phyloP scores from a whole-genome alignment of 1,140 invertebrate genomes.

The Tetramorium parvispinum region DNA sequence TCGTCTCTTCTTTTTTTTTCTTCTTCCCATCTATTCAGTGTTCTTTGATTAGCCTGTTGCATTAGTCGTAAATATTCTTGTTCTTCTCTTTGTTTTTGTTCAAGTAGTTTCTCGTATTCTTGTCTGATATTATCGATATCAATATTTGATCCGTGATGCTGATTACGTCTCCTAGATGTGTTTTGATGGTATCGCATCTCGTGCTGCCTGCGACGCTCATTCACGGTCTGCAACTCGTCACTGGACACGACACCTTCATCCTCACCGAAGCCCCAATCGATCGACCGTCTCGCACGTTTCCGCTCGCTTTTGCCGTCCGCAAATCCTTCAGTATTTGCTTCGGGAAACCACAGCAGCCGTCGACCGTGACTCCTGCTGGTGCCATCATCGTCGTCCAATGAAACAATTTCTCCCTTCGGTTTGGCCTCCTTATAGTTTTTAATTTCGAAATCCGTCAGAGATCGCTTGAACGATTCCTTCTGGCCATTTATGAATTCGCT shows the following conservation, averaged over 20 bases:
- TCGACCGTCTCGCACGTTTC: conserved; percentile 10
- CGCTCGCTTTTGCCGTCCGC: conserved; percentile 23
- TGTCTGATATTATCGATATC: conserved; percentile 45
- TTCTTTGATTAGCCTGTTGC: conserved; percentile 20
- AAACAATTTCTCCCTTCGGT: not conserved
- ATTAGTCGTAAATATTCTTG: conserved; percentile 34
- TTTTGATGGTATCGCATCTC: conserved; percentile 47
- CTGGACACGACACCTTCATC: conserved; percentile 75
- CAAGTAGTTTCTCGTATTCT: conserved; percentile 52
- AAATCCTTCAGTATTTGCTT: conserved; percentile 47
- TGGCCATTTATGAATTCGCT: not conserved
- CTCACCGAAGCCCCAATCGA: conserved; percentile 79
- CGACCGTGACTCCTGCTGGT: conserved; percentile 48
- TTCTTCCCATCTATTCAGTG: conserved; percentile 10
- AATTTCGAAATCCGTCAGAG: not conserved
- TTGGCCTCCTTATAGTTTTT: not conserved
- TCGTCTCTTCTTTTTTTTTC: conserved; percentile 29
- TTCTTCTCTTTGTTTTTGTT: conserved; percentile 26
- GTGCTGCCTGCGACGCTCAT: conserved; percentile 47
- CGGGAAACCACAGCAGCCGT: conserved; percentile 59
- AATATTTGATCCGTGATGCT: not conserved
- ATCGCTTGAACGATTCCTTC: not conserved
- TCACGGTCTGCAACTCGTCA: conserved; percentile 68
- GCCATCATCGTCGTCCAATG: not conserved
- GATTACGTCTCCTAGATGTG: conserved; percentile 59